These are phyloP conservation scores for Myrmecophaga tridactyla DNA, from an alignment of 2,113 vertebrate species.

Conservation along the genomic window DNA sequence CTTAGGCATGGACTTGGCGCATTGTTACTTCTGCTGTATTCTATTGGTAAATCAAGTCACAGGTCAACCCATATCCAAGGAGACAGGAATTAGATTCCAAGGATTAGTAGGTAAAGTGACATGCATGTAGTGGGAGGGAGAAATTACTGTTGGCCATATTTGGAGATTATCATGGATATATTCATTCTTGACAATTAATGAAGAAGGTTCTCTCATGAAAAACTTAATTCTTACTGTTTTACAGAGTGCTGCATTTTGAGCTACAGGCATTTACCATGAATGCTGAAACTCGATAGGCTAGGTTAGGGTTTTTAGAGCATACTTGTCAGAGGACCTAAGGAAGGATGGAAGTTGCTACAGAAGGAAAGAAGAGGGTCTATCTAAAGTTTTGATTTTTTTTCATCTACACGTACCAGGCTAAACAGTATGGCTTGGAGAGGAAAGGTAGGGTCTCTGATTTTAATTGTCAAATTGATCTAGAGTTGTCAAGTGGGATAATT, in stretches of 20 bases:
- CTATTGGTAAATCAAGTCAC: not conserved
- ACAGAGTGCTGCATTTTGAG: not conserved
- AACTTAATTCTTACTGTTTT: not conserved
- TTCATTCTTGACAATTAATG: not conserved
- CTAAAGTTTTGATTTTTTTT: not conserved
- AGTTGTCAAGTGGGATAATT: conserved; percentile 65
- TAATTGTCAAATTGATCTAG: conserved; percentile 66
- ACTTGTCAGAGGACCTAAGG: not conserved
- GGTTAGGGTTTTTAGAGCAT: not conserved
- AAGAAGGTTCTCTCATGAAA: not conserved
- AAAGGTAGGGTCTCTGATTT: conserved; percentile 23
- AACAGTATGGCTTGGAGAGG: conserved; percentile 24
- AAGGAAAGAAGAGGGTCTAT: not conserved
- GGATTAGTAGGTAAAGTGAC: not conserved
- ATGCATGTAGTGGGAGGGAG: not conserved
- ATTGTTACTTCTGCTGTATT: not conserved
- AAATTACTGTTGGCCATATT: not conserved
- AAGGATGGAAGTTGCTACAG: not conserved
- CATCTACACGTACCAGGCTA: not conserved
- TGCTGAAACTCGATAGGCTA: not conserved
- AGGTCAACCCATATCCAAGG: not conserved
- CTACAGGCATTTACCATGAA: not conserved
- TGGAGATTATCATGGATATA: not conserved
- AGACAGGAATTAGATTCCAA: not conserved
- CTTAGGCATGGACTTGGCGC: not conserved